A percentile compares a stretch with the other conserved stretches of the same genome.
Evolutionary conservation across 2,113 vertebrate genomes (phyloP).

Genomic region (Scolopax mira): DNA sequence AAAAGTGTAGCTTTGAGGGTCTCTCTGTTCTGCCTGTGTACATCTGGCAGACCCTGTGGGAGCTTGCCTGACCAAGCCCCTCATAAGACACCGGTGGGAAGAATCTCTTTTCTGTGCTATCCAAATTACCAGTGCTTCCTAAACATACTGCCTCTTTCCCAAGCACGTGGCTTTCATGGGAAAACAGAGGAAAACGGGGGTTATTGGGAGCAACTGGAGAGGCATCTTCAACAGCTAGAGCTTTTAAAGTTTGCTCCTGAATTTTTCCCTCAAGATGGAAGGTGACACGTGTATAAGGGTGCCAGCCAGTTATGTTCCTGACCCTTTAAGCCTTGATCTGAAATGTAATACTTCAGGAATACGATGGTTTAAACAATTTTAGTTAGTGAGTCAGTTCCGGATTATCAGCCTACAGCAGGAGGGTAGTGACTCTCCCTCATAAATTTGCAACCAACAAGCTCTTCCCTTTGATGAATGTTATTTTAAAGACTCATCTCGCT

Average conservation of each 20-base stretch:
- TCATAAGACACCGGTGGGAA: not conserved
- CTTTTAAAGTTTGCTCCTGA: not conserved
- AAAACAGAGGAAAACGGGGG: not conserved
- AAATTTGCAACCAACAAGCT: conserved; percentile 4
- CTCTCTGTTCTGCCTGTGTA: not conserved
- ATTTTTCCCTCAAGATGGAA: not conserved
- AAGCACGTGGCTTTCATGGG: not conserved
- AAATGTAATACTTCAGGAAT: conserved; percentile 45
- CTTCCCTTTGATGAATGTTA: conserved; percentile 33
- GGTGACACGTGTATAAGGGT: not conserved
- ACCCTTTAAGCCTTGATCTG: conserved; percentile 4
- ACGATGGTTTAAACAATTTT: conserved; percentile 48
- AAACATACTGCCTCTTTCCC: not conserved
- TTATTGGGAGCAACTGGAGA: not conserved
- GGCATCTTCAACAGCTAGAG: not conserved
- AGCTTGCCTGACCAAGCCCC: not conserved
- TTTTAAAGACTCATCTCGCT: conserved; percentile 34
- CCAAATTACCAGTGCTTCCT: not conserved
- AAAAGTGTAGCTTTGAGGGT: not conserved
- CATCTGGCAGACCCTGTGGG: not conserved
- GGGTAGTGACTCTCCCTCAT: not conserved
- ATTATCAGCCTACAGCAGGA: conserved; percentile 26
- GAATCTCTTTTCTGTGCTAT: not conserved
- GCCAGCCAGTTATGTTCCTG: not conserved
- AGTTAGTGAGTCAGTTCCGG: conserved; percentile 56